These are phyloP conservation scores for Temnothorax rugatulus DNA, from an alignment of 2,888 invertebrate species.

Conservation along the genomic window DNA sequence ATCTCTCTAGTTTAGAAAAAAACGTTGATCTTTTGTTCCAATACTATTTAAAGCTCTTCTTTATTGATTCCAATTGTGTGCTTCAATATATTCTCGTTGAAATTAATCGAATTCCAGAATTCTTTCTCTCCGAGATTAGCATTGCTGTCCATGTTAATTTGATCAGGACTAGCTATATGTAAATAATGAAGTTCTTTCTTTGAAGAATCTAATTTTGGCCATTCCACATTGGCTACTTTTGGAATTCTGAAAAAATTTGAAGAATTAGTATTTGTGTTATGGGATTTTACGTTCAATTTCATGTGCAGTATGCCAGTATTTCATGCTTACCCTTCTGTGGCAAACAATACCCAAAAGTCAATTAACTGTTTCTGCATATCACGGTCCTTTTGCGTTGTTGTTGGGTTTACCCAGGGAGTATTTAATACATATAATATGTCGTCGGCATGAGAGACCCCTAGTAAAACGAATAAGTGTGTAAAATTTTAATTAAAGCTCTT, in stretches of 20 bases:
- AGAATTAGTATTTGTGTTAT: neutral
- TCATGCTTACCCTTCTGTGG: constrained; percentile 88
- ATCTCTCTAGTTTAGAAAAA: too few relatives aligned
- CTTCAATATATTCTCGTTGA: constrained; percentile 88
- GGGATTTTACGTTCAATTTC: neutral
- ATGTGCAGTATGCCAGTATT: neutral
- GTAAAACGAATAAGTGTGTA: neutral
- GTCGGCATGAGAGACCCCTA: constrained; percentile 90
- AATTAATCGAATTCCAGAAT: constrained; percentile 89
- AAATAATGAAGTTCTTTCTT: constrained; percentile 87
- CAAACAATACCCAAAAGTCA: constrained; percentile 88
- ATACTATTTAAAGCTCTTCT: neutral
- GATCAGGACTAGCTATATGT: constrained; percentile 87
- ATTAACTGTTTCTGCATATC: constrained; percentile 87
- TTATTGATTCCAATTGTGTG: neutral
- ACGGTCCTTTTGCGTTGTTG: constrained; percentile 86
- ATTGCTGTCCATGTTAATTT: constrained; percentile 86
- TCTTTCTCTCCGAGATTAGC: constrained; percentile 87
- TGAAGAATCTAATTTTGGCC: constrained; percentile 87
- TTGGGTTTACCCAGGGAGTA: constrained; percentile 80
- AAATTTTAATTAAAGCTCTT: neutral
- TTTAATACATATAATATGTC: constrained; percentile 88
- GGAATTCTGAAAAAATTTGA: constrained; percentile 84
- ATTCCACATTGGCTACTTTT: constrained; percentile 84
- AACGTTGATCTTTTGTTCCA: too few relatives aligned